A percentile compares a stretch with the other conserved stretches of the same genome.
These are phyloP conservation scores for Drosophila grimshawi DNA, from an alignment of 1,140 invertebrate species.

Conservation along the genomic window DNA sequence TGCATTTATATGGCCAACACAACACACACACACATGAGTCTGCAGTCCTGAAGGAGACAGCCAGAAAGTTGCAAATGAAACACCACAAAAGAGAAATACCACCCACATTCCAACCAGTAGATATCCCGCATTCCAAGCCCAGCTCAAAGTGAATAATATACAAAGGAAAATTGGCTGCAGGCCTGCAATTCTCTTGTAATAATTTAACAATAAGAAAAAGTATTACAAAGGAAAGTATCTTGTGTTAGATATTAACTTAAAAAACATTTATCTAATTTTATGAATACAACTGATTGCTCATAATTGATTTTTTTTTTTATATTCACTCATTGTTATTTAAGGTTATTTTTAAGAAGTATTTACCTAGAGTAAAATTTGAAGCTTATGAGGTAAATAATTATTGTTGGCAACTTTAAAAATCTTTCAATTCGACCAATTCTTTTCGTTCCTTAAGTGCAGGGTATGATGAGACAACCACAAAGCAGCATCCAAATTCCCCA, in stretches of 20 bases:
- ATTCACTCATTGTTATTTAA: no score
- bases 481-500: neutral
- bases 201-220: conserved; percentile 4
- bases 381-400: no score
- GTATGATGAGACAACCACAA: neutral
- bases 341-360: no score
- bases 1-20: conserved; percentile 71
- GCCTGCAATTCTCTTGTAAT: no score
- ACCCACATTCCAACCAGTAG: conserved; percentile 1
- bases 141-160: no score
- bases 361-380: no score
- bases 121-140: neutral
- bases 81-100: neutral
- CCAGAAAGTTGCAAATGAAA: conserved; percentile 8
- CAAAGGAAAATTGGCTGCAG: no score
- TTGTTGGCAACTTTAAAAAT: conserved; percentile 37
- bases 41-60: conserved; percentile 12
- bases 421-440: conserved; percentile 27
- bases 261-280: no score
- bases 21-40: conserved; percentile 12
- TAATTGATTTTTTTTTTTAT: no score
- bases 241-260: no score
- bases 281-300: no score
- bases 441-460: conserved; percentile 18
- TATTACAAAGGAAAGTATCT: neutral